A percentile compares a stretch with the other conserved stretches of the same genome.
Evolutionary conservation across 2,113 vertebrate species (phyloP).

Genomic region (Petrocephalus microphthalmus): DNA sequence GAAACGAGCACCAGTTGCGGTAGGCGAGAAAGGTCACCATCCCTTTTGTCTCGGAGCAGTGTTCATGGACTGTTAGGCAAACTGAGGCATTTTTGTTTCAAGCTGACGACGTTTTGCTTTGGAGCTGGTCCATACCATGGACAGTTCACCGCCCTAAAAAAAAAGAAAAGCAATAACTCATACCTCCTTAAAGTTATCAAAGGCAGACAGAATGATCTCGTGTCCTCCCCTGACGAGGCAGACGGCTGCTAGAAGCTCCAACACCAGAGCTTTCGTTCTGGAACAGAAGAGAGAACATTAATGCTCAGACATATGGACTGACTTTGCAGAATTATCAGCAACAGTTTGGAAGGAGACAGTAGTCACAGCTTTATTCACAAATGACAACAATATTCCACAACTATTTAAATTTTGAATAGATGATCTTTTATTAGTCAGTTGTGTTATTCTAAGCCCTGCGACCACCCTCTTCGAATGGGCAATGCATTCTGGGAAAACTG

Average conservation of each 20-base stretch:
- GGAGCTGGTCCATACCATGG: not conserved
- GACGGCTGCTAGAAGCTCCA: conserved; percentile 86
- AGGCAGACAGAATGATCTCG: conserved; percentile 90
- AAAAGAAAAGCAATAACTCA: not conserved
- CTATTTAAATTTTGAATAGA: not conserved
- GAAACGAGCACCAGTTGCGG: not conserved
- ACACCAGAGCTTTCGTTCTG: conserved; percentile 92
- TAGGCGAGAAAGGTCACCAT: not conserved
- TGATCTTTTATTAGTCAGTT: not conserved
- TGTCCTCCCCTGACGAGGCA: conserved; percentile 95
- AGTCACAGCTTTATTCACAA: not conserved
- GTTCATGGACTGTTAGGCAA: not conserved
- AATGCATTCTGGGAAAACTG: conserved; percentile 8
- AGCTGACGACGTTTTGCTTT: not conserved
- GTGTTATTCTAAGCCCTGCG: not conserved
- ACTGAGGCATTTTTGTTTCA: not conserved
- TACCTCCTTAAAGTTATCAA: conserved; percentile 98
- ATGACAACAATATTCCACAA: not conserved
- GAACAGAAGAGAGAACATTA: not conserved
- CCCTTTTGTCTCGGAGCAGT: not conserved
- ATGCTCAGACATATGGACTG: not conserved
- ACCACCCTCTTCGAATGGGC: not conserved
- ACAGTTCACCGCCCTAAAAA: not conserved
- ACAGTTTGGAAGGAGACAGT: not conserved
- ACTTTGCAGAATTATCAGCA: not conserved